phyloP scores from a whole-genome alignment of 2,113 vertebrate species.

The Scolopax mira region DNA sequence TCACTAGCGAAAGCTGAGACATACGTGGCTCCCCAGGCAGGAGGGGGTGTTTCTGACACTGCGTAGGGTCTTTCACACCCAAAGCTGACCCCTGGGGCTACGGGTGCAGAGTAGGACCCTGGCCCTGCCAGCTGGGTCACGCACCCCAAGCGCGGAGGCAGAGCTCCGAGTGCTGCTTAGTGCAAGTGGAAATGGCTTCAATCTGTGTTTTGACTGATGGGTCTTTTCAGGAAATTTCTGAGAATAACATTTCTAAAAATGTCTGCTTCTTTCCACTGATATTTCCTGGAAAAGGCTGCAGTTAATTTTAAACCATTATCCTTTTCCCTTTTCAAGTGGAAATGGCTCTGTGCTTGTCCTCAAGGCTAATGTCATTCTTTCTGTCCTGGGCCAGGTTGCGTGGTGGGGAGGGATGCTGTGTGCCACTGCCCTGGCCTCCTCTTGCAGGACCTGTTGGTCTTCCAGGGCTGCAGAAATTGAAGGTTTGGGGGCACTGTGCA shows the following conservation, averaged over 20 bases:
- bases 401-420: neutral
- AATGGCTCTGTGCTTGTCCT: constrained; percentile 49
- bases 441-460: neutral
- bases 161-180: constrained; percentile 8
- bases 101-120: neutral
- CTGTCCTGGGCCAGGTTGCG: neutral
- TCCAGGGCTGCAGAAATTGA: neutral
- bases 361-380: constrained; percentile 17
- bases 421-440: neutral
- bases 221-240: constrained; percentile 72
- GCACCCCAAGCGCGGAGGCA: neutral
- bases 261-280: constrained; percentile 63
- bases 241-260: constrained; percentile 70
- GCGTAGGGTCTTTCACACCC: neutral
- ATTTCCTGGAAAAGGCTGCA: constrained; percentile 69
- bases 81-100: neutral
- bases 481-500: neutral
- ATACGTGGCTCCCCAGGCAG: accelerated
- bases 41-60: neutral
- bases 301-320: constrained; percentile 67
- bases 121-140: neutral
- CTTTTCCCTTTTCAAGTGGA: constrained; percentile 68
- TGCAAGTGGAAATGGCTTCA: constrained; percentile 61
- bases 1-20: neutral
- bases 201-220: constrained; percentile 65